Base-by-base conservation (phyloP, 53 echinoderm and acorn worm genomes). In the Stichopus horrens region DNA sequence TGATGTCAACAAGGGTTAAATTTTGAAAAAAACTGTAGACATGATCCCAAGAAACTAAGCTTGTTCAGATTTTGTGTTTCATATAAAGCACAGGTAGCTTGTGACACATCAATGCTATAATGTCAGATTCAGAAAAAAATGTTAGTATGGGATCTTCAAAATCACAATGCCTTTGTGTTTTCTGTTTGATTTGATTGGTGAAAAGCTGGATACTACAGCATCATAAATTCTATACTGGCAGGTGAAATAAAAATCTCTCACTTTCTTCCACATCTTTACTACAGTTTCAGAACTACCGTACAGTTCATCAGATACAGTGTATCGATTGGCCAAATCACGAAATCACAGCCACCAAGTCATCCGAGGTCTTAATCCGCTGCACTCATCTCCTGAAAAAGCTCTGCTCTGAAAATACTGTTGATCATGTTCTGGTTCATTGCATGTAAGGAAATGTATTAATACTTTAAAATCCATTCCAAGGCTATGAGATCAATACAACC, bases 371-470 rank as follows among this genome's bases (percentile, higher is more conserved):
- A 7, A 55, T 94, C 5, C 68, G 92, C 54, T 86, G 94, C 54
- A 89, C 92, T 57, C 68, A 21, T 21, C 57, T 74, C 60, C 5
- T 94, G 23, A 58, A 92, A 5, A 54, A 83, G 65, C 91, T 88
- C 87, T 75, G 86, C 7, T 13, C 86, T 0, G 75, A 54, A 55
- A 80, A 58, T 4, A 76, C 80, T 16, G 90, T 52, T 13, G 74
- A 88, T 4, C 94, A 93, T 8, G 89, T 94, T 82, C 86, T 91
- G 4, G 93, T 96, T n/a, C 96, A 96, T 77, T 96, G 96, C 96
- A 91, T 91, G 96, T 96, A 88, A 91, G 93, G 88, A 9, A n/a
- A 21, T 23, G 16, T n/a, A n/a, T 76, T 9, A n/a, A 9, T n/a
- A 9, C 9, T 76, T 23, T 21, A 2, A 23, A 37, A 37, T 37